These are phyloP conservation scores for Propithecus coquereli DNA, from an alignment of 2,113 vertebrate genomes.

Conservation along the genomic window DNA sequence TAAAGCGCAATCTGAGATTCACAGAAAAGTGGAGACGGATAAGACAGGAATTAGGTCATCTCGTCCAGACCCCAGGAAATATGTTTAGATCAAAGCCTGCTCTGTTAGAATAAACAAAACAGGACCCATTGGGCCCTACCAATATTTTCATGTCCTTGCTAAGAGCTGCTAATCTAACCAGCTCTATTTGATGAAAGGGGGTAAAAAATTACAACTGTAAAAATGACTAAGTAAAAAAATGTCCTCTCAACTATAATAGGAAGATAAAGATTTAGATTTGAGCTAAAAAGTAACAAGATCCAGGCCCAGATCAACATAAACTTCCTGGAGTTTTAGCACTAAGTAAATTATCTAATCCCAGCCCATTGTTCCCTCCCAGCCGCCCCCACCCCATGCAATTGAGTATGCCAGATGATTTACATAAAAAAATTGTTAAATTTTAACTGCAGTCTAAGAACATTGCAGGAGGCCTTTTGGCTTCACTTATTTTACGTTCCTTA, in stretches of 20 bases:
- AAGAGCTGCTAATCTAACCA: constrained; percentile 67
- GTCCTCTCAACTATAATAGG: constrained; percentile 37
- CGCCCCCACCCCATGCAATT: not conserved
- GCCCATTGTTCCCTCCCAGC: constrained; percentile 62
- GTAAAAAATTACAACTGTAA: constrained; percentile 66
- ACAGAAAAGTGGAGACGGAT: constrained; percentile 65
- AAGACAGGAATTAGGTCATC: constrained; percentile 75
- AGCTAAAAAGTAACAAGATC: constrained; percentile 68
- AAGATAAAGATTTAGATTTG: constrained; percentile 66
- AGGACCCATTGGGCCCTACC: constrained; percentile 48
- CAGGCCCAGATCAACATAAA: constrained; percentile 69
- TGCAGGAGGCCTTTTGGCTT: constrained; percentile 46
- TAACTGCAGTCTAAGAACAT: constrained; percentile 49
- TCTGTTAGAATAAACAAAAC: constrained; percentile 66
- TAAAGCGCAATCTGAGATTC: constrained; percentile 61
- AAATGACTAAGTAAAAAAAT: constrained; percentile 56
- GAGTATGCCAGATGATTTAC: constrained; percentile 65
- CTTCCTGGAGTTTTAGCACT: constrained; percentile 71
- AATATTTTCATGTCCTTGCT: constrained; percentile 67
- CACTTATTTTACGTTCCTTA: constrained; percentile 27
- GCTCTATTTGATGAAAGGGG: constrained; percentile 56
- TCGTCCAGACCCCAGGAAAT: constrained; percentile 74
- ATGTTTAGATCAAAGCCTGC: constrained; percentile 74
- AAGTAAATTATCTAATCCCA: constrained; percentile 70
- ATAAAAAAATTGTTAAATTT: constrained; percentile 69